These are phyloP conservation scores for Drymonia ruficornis DNA, from an alignment of 2,888 invertebrate genomes.

Conservation along the genomic window DNA sequence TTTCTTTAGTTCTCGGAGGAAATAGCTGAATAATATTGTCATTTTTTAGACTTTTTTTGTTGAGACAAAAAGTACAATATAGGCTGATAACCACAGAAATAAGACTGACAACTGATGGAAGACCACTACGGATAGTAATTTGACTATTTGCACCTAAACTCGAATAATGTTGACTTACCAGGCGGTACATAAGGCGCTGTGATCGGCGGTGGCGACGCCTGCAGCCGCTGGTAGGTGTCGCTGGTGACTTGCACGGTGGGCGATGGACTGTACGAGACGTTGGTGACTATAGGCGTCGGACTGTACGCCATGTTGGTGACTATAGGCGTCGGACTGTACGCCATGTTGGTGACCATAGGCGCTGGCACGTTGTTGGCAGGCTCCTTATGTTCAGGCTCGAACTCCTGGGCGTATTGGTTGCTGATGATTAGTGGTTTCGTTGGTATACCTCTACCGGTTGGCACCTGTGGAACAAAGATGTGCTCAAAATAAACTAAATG, in stretches of 20 bases:
- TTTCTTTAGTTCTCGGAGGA: too few species aligned
- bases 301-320: conserved; percentile 42
- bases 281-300: conserved; percentile 43
- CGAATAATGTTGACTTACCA: conserved; percentile 44
- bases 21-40: too few species aligned
- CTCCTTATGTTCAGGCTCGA: conserved; percentile 73
- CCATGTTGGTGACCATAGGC: conserved; percentile 35
- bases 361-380: conserved; percentile 28
- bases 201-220: conserved; percentile 69
- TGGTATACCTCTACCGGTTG: conserved; percentile 72
- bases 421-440: conserved; percentile 75
- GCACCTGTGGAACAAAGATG: conserved; percentile 50
- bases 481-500: not conserved
- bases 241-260: conserved; percentile 50
- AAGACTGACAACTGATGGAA: too few species aligned
- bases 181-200: conserved; percentile 75
- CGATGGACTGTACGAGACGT: conserved; percentile 51
- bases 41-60: too few species aligned
- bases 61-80: too few species aligned
- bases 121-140: too few species aligned
- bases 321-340: conserved; percentile 48
- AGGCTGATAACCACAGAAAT: too few species aligned
- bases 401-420: conserved; percentile 79
- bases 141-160: too few species aligned
- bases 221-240: conserved; percentile 62